These are phyloP conservation scores for Okamejei kenojei DNA, from an alignment of 2,797 vertebrate genomes.

Conservation along the genomic window DNA sequence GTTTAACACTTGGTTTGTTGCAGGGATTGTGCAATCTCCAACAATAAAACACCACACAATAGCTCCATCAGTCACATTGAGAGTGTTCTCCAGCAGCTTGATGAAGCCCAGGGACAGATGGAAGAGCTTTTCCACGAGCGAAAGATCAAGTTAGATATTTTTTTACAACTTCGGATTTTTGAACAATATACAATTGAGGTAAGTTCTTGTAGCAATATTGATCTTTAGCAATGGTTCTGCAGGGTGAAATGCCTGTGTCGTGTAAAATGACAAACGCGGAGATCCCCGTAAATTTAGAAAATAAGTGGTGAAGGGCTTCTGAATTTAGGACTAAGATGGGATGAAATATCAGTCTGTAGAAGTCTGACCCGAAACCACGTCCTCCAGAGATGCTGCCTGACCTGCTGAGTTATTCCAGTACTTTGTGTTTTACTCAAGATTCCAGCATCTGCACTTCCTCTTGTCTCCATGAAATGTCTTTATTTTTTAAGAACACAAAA, in stretches of 20 bases:
- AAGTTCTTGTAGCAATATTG: constrained; percentile 40
- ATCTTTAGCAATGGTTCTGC: not conserved
- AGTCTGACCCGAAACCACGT: too few species aligned
- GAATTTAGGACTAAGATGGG: not conserved
- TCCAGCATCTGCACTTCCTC: too few species aligned
- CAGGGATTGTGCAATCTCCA: constrained; percentile 75
- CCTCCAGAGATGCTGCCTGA: too few species aligned
- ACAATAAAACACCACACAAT: constrained; percentile 79
- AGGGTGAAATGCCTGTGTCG: not conserved
- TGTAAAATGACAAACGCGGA: not conserved
- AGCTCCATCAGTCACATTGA: constrained; percentile 95
- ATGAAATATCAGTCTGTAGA: not conserved
- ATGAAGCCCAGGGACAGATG: constrained; percentile 90
- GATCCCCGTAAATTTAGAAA: not conserved
- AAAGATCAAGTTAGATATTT: constrained; percentile 89
- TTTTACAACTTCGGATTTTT: constrained; percentile 89
- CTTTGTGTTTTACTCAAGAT: too few species aligned
- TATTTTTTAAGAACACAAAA: not conserved
- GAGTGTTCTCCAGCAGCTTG: constrained; percentile 86
- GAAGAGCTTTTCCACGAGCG: constrained; percentile 94
- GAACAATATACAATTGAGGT: constrained; percentile 84
- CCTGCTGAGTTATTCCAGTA: too few species aligned
- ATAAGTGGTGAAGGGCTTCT: not conserved
- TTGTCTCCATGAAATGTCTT: not conserved
- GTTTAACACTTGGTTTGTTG: constrained; percentile 43